Base-by-base conservation (phyloP, 2,113 vertebrate genomes). In the Thoracochromis brauschi region DNA sequence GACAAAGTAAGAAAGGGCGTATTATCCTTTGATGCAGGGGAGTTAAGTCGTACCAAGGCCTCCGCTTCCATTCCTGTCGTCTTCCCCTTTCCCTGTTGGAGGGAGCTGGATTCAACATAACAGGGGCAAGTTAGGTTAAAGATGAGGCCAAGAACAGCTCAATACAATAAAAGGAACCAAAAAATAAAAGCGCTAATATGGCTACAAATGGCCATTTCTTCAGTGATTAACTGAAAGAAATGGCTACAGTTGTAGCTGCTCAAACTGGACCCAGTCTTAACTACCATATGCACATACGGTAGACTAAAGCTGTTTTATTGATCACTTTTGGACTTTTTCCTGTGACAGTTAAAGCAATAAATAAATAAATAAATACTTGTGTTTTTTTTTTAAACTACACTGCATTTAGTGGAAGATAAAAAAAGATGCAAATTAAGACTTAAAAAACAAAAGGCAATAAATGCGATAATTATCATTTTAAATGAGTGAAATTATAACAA, bases 21-120 rank as follows among this genome's bases (percentile, higher is more conserved):
- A 73, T 90, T 91, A 84, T 85, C 49, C 88, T 95, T 91, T 94
- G 93, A 93, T 91, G 93, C 80, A 68, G 85, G 31, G 71, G 73
- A 85, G 68, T 91, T 92, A 71, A 89, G 86, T 86, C 19, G 4
- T 10, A 51, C 19, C 21, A 49, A 65, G 86, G 71, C 90, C 81
- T 75, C 3, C 6, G 71, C 63, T 88, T 90, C 53, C 29, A 79
- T 79, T 81, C 38, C 16, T 31, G 29, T 38, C 31, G 35, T 49
- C 58, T 80, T 54, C 19, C 54, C 54, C 24, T 38, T 26, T 38
- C 47, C 81, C 83, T 24, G 8, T 60, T 57, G 31, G 73, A 85
- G 54, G 75, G 75, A 65, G 42, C 12, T 24, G 26, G 42, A 38
- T 45, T 80, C 21, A 86, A 78, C 47, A 33, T 54, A 80, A 84